Percentiles rank a stretch among this genome's conserved stretches.
Evolutionary conservation across 2,113 vertebrate genomes (phyloP).

Genomic region (Raphicerus campestris): DNA sequence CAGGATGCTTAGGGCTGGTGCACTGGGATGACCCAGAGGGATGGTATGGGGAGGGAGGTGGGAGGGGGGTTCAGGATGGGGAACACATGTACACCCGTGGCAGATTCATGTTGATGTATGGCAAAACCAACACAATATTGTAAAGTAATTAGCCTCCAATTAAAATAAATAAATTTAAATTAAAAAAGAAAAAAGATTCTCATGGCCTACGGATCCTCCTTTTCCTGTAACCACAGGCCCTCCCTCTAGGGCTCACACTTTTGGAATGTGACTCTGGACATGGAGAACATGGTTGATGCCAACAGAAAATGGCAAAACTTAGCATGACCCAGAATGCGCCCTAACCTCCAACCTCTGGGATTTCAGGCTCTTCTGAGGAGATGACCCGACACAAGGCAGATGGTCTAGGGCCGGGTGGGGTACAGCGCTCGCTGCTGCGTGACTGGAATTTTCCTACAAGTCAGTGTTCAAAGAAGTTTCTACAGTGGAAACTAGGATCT

Average conservation of each 20-base stretch:
- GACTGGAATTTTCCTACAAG: background rate
- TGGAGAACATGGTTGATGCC: background rate
- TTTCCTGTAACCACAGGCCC: background rate
- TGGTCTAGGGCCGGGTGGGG: background rate
- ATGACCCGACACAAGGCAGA: background rate
- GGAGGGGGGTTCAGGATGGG: too few species aligned
- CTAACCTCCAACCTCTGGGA: background rate
- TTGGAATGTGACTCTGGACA: background rate
- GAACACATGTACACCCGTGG: too few species aligned
- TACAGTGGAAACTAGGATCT: background rate
- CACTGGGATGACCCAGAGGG: too few species aligned
- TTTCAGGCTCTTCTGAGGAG: background rate
- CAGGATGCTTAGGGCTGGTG: too few species aligned
- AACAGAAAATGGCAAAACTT: background rate
- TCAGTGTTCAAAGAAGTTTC: background rate
- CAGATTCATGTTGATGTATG: too few species aligned
- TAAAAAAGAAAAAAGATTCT: background rate
- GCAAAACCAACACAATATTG: too few species aligned
- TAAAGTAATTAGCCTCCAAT: too few species aligned
- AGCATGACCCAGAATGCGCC: background rate
- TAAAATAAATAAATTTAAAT: too few species aligned
- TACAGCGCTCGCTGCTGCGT: accelerated
- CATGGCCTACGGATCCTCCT: accelerated
- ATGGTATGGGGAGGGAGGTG: too few species aligned
- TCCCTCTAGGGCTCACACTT: background rate